These are phyloP conservation scores for Apistogramma diplotaenia DNA, from an alignment of 2,113 vertebrate species.

Conservation along the genomic window DNA sequence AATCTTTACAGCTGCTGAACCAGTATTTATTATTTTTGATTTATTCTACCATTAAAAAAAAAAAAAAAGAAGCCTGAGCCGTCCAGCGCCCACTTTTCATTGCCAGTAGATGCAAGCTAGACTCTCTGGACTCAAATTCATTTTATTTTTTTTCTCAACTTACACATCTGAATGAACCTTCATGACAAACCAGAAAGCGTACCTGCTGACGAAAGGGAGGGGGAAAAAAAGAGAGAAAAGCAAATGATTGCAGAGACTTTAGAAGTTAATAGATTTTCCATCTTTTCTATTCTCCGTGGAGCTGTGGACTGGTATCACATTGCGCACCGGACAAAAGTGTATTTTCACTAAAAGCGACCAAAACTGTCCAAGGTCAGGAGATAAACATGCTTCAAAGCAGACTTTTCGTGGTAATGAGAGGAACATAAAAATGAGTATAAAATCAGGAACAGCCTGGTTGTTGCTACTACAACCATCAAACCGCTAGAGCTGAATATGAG, in stretches of 20 bases:
- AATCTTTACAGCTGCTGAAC: constrained; percentile 30
- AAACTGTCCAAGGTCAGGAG: constrained; percentile 19
- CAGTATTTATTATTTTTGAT: constrained; percentile 37
- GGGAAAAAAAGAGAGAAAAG: not conserved
- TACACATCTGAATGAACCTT: constrained; percentile 44
- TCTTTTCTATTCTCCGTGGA: constrained; percentile 39
- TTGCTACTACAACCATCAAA: constrained; percentile 52
- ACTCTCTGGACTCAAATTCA: not conserved
- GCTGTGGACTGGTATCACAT: constrained; percentile 19
- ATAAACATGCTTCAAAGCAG: constrained; percentile 43
- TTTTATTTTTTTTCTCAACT: constrained; percentile 16
- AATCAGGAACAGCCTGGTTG: constrained; percentile 28
- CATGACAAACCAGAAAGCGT: constrained; percentile 32
- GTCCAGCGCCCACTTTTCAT: constrained; percentile 8
- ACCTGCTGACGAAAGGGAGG: constrained; percentile 15
- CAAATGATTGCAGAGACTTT: constrained; percentile 15
- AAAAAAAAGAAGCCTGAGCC: not conserved
- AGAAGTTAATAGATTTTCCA: constrained; percentile 59
- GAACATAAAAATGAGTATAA: constrained; percentile 14
- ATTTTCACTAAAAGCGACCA: constrained; percentile 42
- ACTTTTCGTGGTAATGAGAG: constrained; percentile 30
- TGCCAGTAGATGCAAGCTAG: constrained; percentile 22
- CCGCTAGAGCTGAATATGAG: constrained; percentile 50
- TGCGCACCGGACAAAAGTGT: constrained; percentile 39
- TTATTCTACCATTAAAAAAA: constrained; percentile 16